Base-by-base conservation (phyloP, 2,888 invertebrate genomes). In the Eilema sororculum region DNA sequence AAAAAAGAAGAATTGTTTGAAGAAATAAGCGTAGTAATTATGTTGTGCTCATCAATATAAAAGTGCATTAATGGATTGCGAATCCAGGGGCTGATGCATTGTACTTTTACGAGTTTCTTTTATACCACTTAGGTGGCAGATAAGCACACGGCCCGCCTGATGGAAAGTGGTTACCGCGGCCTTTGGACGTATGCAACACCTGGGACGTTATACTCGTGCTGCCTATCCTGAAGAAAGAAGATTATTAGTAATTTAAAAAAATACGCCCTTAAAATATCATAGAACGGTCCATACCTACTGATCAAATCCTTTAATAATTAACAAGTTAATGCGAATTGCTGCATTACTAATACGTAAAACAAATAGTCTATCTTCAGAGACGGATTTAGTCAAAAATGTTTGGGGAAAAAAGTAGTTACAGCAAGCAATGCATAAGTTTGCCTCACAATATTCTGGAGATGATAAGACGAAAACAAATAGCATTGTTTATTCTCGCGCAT, bases 391-490 rank as follows among this genome's bases (percentile, higher is more conserved):
- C 24, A 62, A 16, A 41, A 62, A 62, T 1, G 41, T 62, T n/a
- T 16, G 20, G 33, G 12, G 0, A 37, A 41, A 41, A 24, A 24
- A 65, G 33, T 68, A 76, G 20, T 16, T 46, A 46, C 5, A 46
- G 52, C n/a, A n/a, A n/a, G n/a, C n/a, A 52, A 74, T 73, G 69
- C 69, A 68, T 41, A 71, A 77, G 69, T 76, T 71, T 75, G 70
- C 71, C 67, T 78, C 69, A 67, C 65, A 73, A 76, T 78, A 76
- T 77, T 68, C n/a, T 65, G 60, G 59, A 73, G 71, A 80, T 66
- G 72, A 71, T 69, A 72, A 67, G 68, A 62, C 67, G 66, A 41
- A 71, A 72, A 75, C 71, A 65, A 67, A 69, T 69, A 67, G 46
- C 61, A 58, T 67, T 69, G 66, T 73, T 71, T 71, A 74, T 73